Evolutionary conservation across 2,113 vertebrate genomes (phyloP).

Genomic region (Cricetomys ansorgei): DNA sequence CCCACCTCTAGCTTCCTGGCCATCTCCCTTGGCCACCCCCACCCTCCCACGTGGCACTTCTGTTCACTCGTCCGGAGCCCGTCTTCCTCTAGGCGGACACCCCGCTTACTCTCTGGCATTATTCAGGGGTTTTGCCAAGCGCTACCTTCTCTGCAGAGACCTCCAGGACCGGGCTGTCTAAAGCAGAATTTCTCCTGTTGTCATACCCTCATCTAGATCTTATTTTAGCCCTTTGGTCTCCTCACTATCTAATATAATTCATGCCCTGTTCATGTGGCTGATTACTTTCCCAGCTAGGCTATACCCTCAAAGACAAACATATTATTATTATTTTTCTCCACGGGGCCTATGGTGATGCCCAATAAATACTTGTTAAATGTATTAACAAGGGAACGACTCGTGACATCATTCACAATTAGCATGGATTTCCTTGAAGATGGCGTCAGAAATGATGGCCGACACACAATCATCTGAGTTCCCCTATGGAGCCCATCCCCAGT

Average conservation of each 20-base stretch:
- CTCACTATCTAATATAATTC: not conserved
- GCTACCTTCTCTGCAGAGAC: not conserved
- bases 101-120: not conserved
- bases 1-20: not conserved
- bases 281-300: not conserved
- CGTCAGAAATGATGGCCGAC: no score
- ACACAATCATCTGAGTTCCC: not conserved
- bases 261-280: not conserved
- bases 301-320: not conserved
- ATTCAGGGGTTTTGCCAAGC: not conserved
- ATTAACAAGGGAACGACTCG: not conserved
- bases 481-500: not conserved
- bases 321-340: not conserved
- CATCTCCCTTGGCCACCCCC: accelerated
- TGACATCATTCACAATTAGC: not conserved
- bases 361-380: not conserved
- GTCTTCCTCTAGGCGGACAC: not conserved
- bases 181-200: not conserved
- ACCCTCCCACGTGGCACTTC: not conserved
- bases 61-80: not conserved
- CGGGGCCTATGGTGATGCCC: not conserved
- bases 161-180: not conserved
- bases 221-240: not conserved
- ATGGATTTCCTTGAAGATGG: not conserved
- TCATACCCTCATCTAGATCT: not conserved